A percentile compares a stretch with the other conserved stretches of the same genome.
Evolutionary conservation across 1,140 invertebrate species (phyloP).

Genomic region (Drosophila micromelanica): DNA sequence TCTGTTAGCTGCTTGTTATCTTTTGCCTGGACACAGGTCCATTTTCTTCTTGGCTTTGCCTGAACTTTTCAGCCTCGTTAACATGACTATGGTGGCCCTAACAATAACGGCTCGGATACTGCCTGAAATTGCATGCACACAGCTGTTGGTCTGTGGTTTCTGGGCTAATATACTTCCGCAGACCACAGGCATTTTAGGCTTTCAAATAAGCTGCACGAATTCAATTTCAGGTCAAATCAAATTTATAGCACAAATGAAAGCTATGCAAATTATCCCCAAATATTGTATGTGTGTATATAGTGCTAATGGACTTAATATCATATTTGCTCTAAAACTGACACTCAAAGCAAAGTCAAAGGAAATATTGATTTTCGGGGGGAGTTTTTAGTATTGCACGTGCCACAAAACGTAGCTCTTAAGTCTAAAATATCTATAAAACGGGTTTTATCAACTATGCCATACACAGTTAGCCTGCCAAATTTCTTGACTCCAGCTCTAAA

Average conservation of each 20-base stretch:
- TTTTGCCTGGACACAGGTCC: neutral
- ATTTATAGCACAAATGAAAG: constrained; percentile 23
- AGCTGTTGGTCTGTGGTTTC: constrained; percentile 38
- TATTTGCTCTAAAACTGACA: no score
- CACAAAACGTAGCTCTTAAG: no score
- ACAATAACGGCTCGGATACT: neutral
- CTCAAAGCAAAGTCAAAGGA: neutral
- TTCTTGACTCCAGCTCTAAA: no score
- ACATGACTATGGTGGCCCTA: constrained; percentile 26
- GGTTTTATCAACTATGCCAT: no score
- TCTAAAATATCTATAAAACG: no score
- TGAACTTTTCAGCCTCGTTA: constrained; percentile 39
- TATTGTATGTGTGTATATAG: neutral
- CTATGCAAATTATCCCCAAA: constrained; percentile 23
- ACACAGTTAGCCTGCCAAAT: no score
- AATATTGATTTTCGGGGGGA: no score
- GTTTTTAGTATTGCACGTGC: no score
- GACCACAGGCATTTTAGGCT: constrained; percentile 7
- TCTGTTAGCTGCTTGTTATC: constrained; percentile 44
- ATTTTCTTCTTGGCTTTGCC: neutral
- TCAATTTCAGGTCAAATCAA: constrained; percentile 42
- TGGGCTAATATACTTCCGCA: constrained; percentile 42
- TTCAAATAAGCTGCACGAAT: constrained; percentile 68
- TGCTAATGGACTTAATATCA: neutral
- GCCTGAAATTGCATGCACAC: neutral